A percentile compares a stretch with the other conserved stretches of the same genome.
Conservation (phyloP, 2,797 vertebrate species). For the Bradypodion pumilum region DNA sequence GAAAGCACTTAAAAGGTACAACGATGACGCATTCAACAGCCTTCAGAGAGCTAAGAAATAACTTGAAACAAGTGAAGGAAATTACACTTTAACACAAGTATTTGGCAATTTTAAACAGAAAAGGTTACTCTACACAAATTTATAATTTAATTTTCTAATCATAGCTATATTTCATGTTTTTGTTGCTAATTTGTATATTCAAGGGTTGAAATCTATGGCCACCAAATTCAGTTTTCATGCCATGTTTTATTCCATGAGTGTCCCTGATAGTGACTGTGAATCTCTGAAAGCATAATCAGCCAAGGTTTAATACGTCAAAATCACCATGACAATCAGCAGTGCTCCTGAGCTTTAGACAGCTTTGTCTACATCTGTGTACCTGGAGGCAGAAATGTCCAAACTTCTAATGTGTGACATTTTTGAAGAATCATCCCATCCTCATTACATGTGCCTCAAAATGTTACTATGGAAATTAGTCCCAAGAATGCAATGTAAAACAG, state of each 20-base stretch:
- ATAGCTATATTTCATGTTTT: background rate
- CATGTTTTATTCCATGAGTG: background rate
- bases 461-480: background rate
- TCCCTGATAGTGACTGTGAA: background rate
- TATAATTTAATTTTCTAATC: background rate
- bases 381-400: background rate
- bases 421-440: background rate
- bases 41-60: constrained; percentile 23
- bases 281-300: background rate
- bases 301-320: background rate
- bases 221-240: constrained; percentile 6
- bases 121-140: background rate
- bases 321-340: background rate
- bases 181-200: background rate
- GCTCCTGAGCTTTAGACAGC: background rate
- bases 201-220: background rate
- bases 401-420: background rate
- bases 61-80: constrained; percentile 35
- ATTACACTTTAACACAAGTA: constrained; percentile 31
- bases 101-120: background rate
- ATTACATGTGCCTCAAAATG: background rate
- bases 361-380: background rate
- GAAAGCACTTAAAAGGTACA: constrained; percentile 21
- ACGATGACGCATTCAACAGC: constrained; percentile 29
- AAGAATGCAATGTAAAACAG: background rate